Base-by-base conservation (phyloP, 2,888 invertebrate genomes). In the Drosophila antonietae region DNA sequence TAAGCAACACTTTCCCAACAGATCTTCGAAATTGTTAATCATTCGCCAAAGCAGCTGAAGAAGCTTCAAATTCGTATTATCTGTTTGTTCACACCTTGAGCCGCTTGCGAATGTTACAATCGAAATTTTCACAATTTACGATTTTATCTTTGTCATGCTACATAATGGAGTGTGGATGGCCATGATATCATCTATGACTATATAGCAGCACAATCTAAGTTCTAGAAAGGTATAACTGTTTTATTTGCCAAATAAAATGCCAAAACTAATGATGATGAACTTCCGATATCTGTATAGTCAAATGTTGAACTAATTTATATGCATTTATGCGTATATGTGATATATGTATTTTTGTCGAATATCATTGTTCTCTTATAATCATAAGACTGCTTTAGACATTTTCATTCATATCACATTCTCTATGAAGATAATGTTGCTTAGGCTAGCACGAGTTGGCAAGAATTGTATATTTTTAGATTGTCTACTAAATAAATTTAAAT, bases 1-100 rank as follows among this genome's bases (percentile, higher is more conserved):
- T 64, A 44, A 75, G 77, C 75, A 88, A 84, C 79, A 81, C 87
- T 87, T 87, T 87, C 88, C 65, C 80, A 70, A 62, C 51, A 35
- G 46, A 70, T 62, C 61, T 66, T 9, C 35, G 6, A 51, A 51
- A 51, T 35, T 51, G 51, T 51, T 51, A 51, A 51, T 51, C 51
- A 51, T 35, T 51, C 51, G 33, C 33, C 14, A 18, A 51, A 20
- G 51, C 51, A 12, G 15, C 18, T 46, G 33, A 20, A 37, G 37
- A 44, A 57, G 49, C 44, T 55, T 35, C 47, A 55, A 43, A 51
- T 51, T 51, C 43, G 47, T 28, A 33, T 53, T 53, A 53, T 51
- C 49, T 53, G 53, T 53, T 39, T 53, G 53, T 39, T 53, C 53
- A 53, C 37, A 53, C 37, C 37, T 37, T 6, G 10, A 20, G 53